Evolutionary conservation across 2,888 invertebrate genomes (phyloP), one percentile per base, ranked within the genome.

Genomic region (Drosophila neutralis): DNA sequence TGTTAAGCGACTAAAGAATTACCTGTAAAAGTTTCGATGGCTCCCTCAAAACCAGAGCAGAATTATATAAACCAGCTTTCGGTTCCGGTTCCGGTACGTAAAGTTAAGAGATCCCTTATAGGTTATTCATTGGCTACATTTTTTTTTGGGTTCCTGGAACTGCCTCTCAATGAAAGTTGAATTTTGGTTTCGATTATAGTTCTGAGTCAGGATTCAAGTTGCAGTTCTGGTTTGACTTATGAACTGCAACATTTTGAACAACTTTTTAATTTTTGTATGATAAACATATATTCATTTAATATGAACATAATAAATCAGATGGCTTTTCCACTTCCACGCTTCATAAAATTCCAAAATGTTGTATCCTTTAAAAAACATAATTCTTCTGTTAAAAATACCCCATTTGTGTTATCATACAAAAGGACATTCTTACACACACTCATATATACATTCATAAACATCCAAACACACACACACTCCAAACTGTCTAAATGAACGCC

Each of bases 401-500:
- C 4, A 53, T 33, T n/a, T 29, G 31, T 31, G 13, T n/a, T 49
- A 31, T 40, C 6, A 33, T 27, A 59, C 42, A 70, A 60, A 59
- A 72, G 53, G 36, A 68, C 76, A 76, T 64, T 33, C 51, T 51
- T 48, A 31, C 51, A 29, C 66, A 78, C 68, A 51, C 42, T 42
- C 21, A 5, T 42, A 42, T 11, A 21, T 11, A n/a, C 11, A 42
- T 21, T 5, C 11, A 42, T 42, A 42, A 4, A 24, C 49, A 59
- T 45, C 27, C 66, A 78, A 45, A 29, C 52, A 53, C 51, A 33
- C 40, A 57, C 36, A 31, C 68, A 79, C 72, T 80, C 56, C 33
- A 66, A 80, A 65, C 56, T 72, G 65, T 80, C 73, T 11, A 69
- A 68, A 72, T 69, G 68, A 80, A 72, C 49, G 63, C 73, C 64